These are phyloP conservation scores for Myotis davidii DNA, from an alignment of 2,113 vertebrate species.

Conservation along the genomic window DNA sequence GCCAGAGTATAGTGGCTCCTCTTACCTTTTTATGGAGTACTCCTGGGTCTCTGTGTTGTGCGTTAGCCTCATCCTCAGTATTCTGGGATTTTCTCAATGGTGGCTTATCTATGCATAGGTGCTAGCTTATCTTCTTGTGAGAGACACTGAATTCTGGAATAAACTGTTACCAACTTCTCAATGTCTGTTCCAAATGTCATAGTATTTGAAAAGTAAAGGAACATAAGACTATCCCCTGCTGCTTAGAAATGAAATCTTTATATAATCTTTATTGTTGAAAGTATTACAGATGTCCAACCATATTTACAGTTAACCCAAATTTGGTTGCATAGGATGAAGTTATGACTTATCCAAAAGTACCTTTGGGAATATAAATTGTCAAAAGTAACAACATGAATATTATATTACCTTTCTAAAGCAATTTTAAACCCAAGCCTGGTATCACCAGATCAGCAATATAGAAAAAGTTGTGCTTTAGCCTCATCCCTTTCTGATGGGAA, in stretches of 20 bases:
- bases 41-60: background rate
- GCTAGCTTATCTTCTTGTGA: background rate
- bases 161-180: background rate
- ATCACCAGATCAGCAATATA: background rate
- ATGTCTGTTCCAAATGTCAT: background rate
- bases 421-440: background rate
- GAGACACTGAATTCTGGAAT: background rate
- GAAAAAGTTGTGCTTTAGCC: background rate
- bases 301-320: conserved; percentile 4
- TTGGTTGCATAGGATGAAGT: background rate
- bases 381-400: background rate
- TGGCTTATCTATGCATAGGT: background rate
- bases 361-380: background rate
- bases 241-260: background rate
- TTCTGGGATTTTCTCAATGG: background rate
- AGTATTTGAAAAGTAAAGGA: background rate
- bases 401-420: background rate
- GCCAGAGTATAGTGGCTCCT: background rate
- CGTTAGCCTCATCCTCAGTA: background rate
- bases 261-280: too few species aligned
- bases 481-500: background rate
- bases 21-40: background rate
- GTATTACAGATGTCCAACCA: too few species aligned
- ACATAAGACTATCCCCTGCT: background rate
- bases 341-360: background rate